Evolutionary conservation across 92 coral and sea anemone species (phyloP).

Genomic region (Porites cylindrica): DNA sequence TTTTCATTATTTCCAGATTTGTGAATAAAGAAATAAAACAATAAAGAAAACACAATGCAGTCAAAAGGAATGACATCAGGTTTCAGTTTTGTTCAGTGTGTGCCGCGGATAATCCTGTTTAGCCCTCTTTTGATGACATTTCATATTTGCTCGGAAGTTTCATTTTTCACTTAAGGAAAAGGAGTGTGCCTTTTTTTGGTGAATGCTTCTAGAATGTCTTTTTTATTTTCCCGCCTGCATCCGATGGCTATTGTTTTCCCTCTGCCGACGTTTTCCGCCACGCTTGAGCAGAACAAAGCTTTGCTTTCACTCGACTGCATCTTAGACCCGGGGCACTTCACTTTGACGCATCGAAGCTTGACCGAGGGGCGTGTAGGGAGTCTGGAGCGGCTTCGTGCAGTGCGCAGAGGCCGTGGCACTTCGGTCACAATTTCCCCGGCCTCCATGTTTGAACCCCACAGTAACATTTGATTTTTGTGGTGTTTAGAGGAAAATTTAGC

Average conservation of each 20-base stretch:
- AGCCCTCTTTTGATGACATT: too few species aligned
- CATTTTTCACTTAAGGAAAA: constrained; percentile 8
- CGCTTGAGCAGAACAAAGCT: neutral
- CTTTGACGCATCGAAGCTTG: constrained; percentile 41
- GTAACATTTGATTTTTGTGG: constrained; percentile 91
- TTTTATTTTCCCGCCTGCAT: constrained; percentile 19
- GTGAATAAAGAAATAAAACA: neutral
- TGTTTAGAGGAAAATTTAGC: constrained; percentile 78
- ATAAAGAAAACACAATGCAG: too few species aligned
- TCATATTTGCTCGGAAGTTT: neutral
- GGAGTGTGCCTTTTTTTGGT: neutral
- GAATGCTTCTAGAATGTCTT: constrained; percentile 10
- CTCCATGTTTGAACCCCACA: constrained; percentile 90
- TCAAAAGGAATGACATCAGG: too few species aligned
- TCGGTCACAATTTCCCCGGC: constrained; percentile 73
- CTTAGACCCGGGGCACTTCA: constrained; percentile 2
- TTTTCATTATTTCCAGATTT: neutral
- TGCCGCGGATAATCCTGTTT: too few species aligned
- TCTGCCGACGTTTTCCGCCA: constrained; percentile 10
- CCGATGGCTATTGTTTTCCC: constrained; percentile 11
- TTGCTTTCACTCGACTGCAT: neutral
- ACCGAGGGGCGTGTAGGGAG: constrained; percentile 94
- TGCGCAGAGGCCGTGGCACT: constrained; percentile 79
- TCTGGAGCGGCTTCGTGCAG: constrained; percentile 88
- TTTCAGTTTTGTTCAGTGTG: too few species aligned